phyloP scores from a whole-genome alignment of 2,888 invertebrate species.

The Drosophila formosana region DNA sequence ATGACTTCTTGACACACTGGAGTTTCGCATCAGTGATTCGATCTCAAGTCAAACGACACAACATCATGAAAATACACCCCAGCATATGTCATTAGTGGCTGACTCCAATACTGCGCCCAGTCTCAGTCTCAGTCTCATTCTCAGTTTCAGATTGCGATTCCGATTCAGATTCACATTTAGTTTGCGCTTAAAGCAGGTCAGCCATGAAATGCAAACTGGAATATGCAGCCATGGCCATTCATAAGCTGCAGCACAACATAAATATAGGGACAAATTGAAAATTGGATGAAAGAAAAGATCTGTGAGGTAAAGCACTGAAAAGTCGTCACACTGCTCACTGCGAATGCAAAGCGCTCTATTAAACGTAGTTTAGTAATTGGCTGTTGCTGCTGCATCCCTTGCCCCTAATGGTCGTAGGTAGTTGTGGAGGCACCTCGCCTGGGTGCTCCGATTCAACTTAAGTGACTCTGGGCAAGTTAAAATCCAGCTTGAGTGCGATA shows the following conservation, averaged over 20 bases:
- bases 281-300: conserved; percentile 27
- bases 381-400: conserved; percentile 12
- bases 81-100: conserved; percentile 20
- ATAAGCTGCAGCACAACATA: conserved; percentile 29
- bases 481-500: conserved; percentile 25
- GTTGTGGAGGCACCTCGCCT: conserved; percentile 8
- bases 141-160: not conserved
- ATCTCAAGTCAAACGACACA: conserved; percentile 11
- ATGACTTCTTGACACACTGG: conserved; percentile 17
- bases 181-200: conserved; percentile 48
- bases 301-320: conserved; percentile 5
- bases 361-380: conserved; percentile 63
- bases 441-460: conserved; percentile 29
- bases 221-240: conserved; percentile 24
- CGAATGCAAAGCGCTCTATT: conserved; percentile 40
- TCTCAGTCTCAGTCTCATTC: not conserved
- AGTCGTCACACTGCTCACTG: conserved; percentile 4
- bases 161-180: not conserved
- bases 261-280: conserved; percentile 53
- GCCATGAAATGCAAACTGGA: conserved; percentile 20
- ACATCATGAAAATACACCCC: conserved; percentile 3
- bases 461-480: conserved; percentile 36
- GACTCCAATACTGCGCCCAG: conserved; percentile 8
- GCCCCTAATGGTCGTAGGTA: not conserved
- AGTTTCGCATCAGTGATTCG: conserved; percentile 24